Conservation (phyloP, 2,797 vertebrate species). For the Coregonus sp. region DNA sequence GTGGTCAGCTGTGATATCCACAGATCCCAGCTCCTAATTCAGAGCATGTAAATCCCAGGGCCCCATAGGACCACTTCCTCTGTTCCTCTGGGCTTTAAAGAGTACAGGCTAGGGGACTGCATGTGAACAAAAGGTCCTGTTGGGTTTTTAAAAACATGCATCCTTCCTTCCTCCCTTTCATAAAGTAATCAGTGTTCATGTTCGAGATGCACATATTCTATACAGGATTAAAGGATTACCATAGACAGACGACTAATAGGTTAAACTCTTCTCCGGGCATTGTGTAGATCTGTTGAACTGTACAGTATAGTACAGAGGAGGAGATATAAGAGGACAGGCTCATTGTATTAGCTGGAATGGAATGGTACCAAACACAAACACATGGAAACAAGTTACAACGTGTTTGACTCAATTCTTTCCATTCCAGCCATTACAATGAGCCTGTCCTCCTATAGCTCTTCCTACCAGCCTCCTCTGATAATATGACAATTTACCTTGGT, state of each 20-base stretch:
- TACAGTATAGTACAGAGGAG: too few species aligned
- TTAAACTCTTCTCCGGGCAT: not conserved
- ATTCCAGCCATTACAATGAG: not conserved
- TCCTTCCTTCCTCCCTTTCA: not conserved
- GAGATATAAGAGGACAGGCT: too few species aligned
- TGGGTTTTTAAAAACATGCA: not conserved
- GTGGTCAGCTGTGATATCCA: not conserved
- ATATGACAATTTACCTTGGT: slow-evolving; percentile 76
- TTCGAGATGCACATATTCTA: not conserved
- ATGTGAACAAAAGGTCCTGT: not conserved
- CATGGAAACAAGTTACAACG: too few species aligned
- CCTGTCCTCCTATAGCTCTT: not conserved
- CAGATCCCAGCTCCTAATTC: not conserved
- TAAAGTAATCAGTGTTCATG: not conserved
- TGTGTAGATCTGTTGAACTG: too few species aligned
- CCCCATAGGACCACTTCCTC: slow-evolving; percentile 2
- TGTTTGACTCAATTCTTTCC: too few species aligned
- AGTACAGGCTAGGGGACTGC: not conserved
- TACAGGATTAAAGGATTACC: too few species aligned
- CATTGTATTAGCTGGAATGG: too few species aligned
- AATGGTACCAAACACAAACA: too few species aligned
- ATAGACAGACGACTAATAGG: not conserved
- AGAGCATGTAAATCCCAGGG: slow-evolving; percentile 7
- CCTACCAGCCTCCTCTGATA: not conserved
- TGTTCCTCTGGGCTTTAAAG: slow-evolving; percentile 5